A percentile compares a stretch with the other conserved stretches of the same genome.
These are phyloP conservation scores for Aythya baeri DNA, from an alignment of 2,113 vertebrate species.

Conservation along the genomic window DNA sequence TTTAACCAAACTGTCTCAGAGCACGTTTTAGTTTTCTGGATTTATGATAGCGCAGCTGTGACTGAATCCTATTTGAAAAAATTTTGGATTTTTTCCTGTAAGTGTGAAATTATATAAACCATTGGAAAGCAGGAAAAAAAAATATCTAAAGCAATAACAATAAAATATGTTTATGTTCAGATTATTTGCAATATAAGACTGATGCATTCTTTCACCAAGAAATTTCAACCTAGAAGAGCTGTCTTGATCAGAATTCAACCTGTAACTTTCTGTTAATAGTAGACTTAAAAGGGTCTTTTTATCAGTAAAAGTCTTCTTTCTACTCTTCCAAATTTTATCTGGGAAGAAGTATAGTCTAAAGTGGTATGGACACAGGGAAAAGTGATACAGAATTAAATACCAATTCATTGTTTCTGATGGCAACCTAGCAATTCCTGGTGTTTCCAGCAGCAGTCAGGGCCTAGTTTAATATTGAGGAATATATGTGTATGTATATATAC, in stretches of 20 bases:
- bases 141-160: neutral
- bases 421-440: neutral
- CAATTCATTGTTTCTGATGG: neutral
- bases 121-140: slow-evolving; percentile 14
- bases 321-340: neutral
- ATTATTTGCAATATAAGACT: neutral
- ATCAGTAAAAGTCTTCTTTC: neutral
- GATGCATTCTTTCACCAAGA: neutral
- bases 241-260: neutral
- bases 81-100: neutral
- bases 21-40: slow-evolving; percentile 30
- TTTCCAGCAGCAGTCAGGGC: neutral
- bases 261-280: neutral
- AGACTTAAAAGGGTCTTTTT: neutral
- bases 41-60: slow-evolving; percentile 42
- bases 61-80: slow-evolving; percentile 49
- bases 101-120: slow-evolving; percentile 32
- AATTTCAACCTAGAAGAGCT: neutral
- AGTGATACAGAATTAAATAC: neutral
- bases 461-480: neutral
- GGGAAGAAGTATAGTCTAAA: neutral
- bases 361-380: neutral
- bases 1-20: slow-evolving; percentile 40
- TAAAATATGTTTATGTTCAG: slow-evolving; percentile 13
- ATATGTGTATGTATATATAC: too few relatives aligned